Percentiles rank a stretch among this genome's conserved stretches.
Conservation (phyloP, 1,140 invertebrate species). For the Drosophila melanica region DNA sequence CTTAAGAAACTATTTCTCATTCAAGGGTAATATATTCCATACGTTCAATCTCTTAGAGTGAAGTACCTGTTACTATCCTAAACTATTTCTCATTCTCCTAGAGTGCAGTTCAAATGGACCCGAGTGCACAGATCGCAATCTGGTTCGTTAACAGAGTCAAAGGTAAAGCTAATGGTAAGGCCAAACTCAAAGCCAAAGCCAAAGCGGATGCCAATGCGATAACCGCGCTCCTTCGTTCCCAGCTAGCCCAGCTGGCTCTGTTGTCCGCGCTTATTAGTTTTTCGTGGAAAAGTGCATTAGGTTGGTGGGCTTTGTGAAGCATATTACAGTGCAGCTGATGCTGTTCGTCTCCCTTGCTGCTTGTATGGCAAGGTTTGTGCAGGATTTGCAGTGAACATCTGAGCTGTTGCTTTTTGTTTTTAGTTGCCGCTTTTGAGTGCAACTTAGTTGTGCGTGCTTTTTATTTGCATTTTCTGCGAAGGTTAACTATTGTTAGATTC, state of each 20-base stretch:
- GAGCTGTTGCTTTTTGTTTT: slow-evolving; percentile 20
- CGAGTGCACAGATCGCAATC: slow-evolving; percentile 11
- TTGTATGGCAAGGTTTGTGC: slow-evolving; percentile 42
- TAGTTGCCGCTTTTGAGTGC: slow-evolving; percentile 9
- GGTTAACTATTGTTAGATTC: no score
- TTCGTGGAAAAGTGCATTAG: slow-evolving; percentile 60
- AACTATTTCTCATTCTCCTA: not conserved
- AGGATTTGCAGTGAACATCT: slow-evolving; percentile 41
- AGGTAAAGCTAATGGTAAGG: not conserved
- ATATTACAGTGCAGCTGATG: slow-evolving; percentile 37
- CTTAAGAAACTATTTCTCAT: no score
- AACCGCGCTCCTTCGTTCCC: not conserved
- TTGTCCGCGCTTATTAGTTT: slow-evolving; percentile 49
- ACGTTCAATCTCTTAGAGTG: no score
- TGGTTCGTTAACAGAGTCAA: slow-evolving; percentile 28
- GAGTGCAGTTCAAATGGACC: slow-evolving; percentile 6
- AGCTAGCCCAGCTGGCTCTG: not conserved
- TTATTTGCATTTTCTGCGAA: not conserved
- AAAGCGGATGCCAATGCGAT: slow-evolving; percentile 6
- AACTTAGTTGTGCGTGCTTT: slow-evolving; percentile 5
- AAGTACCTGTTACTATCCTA: not conserved
- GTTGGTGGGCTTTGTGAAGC: slow-evolving; percentile 58
- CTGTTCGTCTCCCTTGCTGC: slow-evolving; percentile 1
- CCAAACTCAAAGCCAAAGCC: slow-evolving; percentile 4
- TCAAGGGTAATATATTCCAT: no score